A percentile compares a stretch with the other conserved stretches of the same genome.
Evolutionary conservation across 2,113 vertebrate species (phyloP).

Genomic region (Gymnarchus niloticus): DNA sequence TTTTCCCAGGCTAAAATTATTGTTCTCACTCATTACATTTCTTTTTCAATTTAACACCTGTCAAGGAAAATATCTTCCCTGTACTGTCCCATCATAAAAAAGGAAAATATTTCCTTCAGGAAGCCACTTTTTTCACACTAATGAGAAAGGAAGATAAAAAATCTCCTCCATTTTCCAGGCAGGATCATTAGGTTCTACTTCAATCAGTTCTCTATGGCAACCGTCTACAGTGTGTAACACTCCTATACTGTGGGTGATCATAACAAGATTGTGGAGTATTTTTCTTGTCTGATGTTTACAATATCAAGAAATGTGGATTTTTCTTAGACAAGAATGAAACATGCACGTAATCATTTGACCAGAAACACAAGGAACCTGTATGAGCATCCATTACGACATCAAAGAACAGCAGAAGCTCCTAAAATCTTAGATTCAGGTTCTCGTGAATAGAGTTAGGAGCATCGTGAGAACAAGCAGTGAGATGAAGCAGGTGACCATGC

Average conservation of each 20-base stretch:
- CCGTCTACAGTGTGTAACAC: background rate
- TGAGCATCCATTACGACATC: background rate
- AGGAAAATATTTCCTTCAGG: background rate
- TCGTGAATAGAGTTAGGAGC: background rate
- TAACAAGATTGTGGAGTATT: background rate
- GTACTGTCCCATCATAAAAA: background rate
- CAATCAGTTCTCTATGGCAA: slow-evolving; percentile 32
- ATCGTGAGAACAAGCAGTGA: background rate
- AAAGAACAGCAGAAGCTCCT: background rate
- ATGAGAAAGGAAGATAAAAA: slow-evolving; percentile 22
- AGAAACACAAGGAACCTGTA: background rate
- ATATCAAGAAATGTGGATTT: background rate
- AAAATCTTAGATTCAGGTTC: background rate
- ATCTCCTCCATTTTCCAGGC: background rate
- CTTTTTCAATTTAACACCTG: background rate
- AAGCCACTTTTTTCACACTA: background rate
- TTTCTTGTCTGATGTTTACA: background rate
- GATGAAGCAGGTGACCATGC: background rate
- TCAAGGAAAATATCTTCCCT: background rate
- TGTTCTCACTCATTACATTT: background rate
- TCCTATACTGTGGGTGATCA: background rate
- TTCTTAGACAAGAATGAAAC: no score
- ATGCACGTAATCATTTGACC: background rate
- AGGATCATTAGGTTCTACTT: slow-evolving; percentile 34
- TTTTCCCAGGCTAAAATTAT: background rate